Evolutionary conservation across 2,888 invertebrate genomes (phyloP), one percentile per base, ranked within the genome.

Genomic region (Yponomeuta sedellus): DNA sequence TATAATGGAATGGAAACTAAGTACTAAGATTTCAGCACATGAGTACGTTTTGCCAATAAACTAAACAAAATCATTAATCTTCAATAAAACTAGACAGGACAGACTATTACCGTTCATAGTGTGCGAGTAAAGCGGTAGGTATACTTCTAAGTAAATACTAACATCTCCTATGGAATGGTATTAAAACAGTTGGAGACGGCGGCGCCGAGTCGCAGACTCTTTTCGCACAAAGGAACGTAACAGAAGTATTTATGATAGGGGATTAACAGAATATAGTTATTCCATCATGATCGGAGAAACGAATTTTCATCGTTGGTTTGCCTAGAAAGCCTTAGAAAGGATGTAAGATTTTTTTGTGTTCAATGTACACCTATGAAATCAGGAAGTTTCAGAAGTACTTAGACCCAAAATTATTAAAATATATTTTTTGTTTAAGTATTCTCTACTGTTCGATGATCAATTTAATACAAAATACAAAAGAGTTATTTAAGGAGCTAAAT

Each of bases 131-230:
- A 58, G 22, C 3, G n/a, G n/a, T n/a, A n/a, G 59, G 20, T 59
- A 59, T 22, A 20, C 10, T 22, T 59, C 25, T 58, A 58, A 58
- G 22, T 22, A 22, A 22, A 25, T 5, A 59, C n/a, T 20, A 59
- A 59, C 59, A 59, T 22, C 62, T n/a, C n/a, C n/a, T 62, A n/a
- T n/a, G 62, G 25, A 62, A 34, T 62, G 62, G 62, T 72, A 77
- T 79, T 77, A 76, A 68, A 71, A 71, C 74, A 75, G 71, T 74
- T 75, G 68, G 72, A 73, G 72, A 73, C 75, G 76, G 77, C 75
- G 72, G 70, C 76, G 71, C 71, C 71, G 72, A 71, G 76, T 77
- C 75, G 72, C 71, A 76, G 71, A 71, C 71, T 72, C 70, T 52
- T 52, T 52, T 16, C 16, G 16, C 16, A 52, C 16, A 52, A 52